Percentiles rank a stretch among this genome's conserved stretches.
Conservation (phyloP, 2,888 invertebrate genomes). For the Drosophila monieri region DNA sequence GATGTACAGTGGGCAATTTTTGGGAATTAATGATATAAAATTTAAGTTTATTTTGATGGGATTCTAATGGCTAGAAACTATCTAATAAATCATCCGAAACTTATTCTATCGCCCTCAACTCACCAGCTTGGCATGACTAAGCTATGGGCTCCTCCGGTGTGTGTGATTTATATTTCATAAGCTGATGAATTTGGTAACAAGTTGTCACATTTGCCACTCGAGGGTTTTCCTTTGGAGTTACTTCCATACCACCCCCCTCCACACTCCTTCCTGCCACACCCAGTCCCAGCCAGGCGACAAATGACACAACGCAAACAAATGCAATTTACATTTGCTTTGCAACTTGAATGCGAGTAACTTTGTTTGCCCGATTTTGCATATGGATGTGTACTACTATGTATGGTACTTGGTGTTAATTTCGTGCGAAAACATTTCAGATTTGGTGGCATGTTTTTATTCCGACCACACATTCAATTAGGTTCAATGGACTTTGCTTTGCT, state of each 20-base stretch:
- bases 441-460: conserved; percentile 8
- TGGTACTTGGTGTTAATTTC: conserved; percentile 20
- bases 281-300: conserved; percentile 40
- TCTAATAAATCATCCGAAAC: background rate
- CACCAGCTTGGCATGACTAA: background rate
- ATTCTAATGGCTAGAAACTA: background rate
- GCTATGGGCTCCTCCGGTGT: conserved; percentile 10
- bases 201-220: conserved; percentile 49
- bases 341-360: background rate
- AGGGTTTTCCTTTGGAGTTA: conserved; percentile 5
- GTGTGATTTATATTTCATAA: conserved; percentile 55
- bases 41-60: background rate
- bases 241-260: background rate
- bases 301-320: conserved; percentile 58
- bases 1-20: background rate
- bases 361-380: conserved; percentile 11
- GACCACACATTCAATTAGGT: background rate
- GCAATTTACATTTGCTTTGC: conserved; percentile 54
- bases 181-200: conserved; percentile 59
- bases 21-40: background rate
- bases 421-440: conserved; percentile 14
- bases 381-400: background rate
- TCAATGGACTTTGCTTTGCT: no score
- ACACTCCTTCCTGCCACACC: background rate
- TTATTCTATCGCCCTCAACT: background rate